Conservation (phyloP, 2,797 vertebrate genomes). For the Pteropus rufus region DNA sequence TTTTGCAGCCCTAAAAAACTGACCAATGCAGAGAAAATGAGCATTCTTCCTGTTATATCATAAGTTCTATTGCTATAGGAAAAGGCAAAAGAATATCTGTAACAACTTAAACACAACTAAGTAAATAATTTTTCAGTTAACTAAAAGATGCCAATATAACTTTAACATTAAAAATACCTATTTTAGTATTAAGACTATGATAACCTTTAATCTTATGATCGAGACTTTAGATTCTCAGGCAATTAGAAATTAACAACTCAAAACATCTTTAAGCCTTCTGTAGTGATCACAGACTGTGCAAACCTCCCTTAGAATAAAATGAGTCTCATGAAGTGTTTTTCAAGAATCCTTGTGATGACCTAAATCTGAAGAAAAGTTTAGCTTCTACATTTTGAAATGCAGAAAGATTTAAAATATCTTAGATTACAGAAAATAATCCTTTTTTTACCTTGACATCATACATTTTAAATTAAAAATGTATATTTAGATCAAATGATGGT, state of each 20-base stretch:
- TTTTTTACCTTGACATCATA: background rate
- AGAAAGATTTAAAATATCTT: background rate
- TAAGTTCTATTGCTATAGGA: background rate
- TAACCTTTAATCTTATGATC: background rate
- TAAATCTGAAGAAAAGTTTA: conserved; percentile 34
- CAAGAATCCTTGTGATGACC: background rate
- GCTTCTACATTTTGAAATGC: background rate
- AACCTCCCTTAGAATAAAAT: background rate
- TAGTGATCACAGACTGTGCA: background rate
- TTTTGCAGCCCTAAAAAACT: background rate
- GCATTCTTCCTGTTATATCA: background rate
- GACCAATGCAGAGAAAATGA: background rate
- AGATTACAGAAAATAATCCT: background rate
- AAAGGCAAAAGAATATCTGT: background rate
- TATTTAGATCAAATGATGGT: background rate
- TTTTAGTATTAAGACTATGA: background rate
- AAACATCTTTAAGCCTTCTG: background rate
- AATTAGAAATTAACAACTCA: conserved; percentile 27
- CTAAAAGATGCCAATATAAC: background rate
- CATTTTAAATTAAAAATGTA: conserved; percentile 38
- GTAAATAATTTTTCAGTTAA: conserved; percentile 24
- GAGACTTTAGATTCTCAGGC: background rate
- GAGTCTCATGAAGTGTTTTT: background rate
- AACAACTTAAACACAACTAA: background rate
- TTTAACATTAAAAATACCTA: background rate